Percentiles rank a stretch among this genome's conserved stretches.
phyloP scores from a whole-genome alignment of 2,113 vertebrate genomes.

The Tinamus guttatus region DNA sequence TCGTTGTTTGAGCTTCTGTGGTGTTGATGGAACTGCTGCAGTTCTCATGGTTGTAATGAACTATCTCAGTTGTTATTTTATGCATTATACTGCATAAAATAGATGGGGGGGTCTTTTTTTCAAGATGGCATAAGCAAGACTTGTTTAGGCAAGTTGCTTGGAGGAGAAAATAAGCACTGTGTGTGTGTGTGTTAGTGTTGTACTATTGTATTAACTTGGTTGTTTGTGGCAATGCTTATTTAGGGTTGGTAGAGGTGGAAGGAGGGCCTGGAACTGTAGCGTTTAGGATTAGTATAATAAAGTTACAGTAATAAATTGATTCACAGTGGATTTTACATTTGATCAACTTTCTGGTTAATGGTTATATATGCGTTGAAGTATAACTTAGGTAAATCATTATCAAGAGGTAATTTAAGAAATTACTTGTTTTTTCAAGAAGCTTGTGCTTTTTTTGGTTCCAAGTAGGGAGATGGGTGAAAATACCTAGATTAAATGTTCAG shows the following conservation, averaged over 20 bases:
- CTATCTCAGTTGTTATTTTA: neutral
- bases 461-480: neutral
- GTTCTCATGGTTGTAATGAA: neutral
- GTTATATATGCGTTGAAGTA: neutral
- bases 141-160: neutral
- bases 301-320: neutral
- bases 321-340: neutral
- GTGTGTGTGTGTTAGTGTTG: neutral
- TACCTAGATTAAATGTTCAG: neutral
- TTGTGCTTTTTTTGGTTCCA: neutral
- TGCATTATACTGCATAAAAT: neutral
- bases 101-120: neutral
- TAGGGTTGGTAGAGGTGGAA: neutral
- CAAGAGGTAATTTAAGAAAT: neutral
- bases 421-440: neutral
- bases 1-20: neutral
- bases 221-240: neutral
- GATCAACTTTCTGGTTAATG: slow-evolving; percentile 26
- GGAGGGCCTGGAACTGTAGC: neutral
- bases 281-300: neutral
- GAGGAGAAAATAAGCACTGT: neutral
- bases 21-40: neutral
- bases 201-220: neutral
- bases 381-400: neutral
- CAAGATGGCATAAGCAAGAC: neutral